Conservation (phyloP, 2,888 invertebrate genomes). For the Ophioninae sp. region DNA sequence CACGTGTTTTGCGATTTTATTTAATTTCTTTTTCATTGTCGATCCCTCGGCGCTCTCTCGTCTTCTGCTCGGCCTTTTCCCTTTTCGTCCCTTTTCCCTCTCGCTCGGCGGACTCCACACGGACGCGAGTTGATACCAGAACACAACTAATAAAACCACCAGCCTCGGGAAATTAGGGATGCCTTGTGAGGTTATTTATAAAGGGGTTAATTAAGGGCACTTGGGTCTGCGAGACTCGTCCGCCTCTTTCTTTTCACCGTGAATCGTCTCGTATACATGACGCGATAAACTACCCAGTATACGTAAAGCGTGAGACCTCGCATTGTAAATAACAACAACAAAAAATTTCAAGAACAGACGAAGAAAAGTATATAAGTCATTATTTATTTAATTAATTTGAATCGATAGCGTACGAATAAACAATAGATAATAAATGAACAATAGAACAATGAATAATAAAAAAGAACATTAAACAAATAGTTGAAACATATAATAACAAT, state of each 20-base stretch:
- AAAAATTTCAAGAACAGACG: neutral
- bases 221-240: slow-evolving; percentile 37
- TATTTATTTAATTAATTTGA: too few species aligned
- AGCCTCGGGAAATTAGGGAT: slow-evolving; percentile 73
- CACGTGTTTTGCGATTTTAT: neutral
- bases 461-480: too few species aligned
- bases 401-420: too few species aligned
- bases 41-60: slow-evolving; percentile 20
- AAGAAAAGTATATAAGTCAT: neutral
- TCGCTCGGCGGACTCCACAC: neutral
- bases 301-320: slow-evolving; percentile 17
- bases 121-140: slow-evolving; percentile 34
- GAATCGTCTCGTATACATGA: slow-evolving; percentile 20
- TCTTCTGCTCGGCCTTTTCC: neutral
- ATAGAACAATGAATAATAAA: too few species aligned
- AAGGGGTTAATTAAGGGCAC: slow-evolving; percentile 75
- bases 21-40: slow-evolving; percentile 11
- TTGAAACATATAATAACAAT: too few species aligned
- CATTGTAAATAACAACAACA: slow-evolving; percentile 24
- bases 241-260: slow-evolving; percentile 41
- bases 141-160: slow-evolving; percentile 56
- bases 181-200: slow-evolving; percentile 76
- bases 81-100: neutral
- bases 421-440: too few species aligned
- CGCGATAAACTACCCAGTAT: slow-evolving; percentile 15